Evolutionary conservation across 1,140 invertebrate genomes (phyloP).

Genomic region (Caerostris extrusa): DNA sequence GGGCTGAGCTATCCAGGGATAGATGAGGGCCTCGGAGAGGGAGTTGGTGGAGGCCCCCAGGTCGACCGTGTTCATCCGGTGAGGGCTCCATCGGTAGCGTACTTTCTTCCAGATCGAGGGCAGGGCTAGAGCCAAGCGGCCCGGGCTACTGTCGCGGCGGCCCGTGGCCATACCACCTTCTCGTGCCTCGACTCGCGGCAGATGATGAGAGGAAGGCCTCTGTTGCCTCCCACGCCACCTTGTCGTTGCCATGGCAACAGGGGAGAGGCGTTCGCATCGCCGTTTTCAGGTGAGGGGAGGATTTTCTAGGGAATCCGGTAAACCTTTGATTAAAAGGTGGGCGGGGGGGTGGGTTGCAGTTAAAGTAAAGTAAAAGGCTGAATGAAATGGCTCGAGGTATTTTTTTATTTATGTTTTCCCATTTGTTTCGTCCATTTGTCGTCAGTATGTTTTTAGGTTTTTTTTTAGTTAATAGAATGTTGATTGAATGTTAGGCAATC

Average conservation of each 20-base stretch:
- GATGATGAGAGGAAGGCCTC: not conserved
- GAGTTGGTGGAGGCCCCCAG: constrained; percentile 68
- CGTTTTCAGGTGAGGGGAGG: constrained; percentile 11
- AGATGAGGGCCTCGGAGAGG: constrained; percentile 53
- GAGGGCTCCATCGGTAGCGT: constrained; percentile 61
- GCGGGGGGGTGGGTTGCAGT: not conserved
- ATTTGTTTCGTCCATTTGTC: not conserved
- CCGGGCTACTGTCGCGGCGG: constrained; percentile 71
- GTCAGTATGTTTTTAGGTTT: not conserved
- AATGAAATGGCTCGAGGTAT: not conserved
- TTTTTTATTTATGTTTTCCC: not conserved
- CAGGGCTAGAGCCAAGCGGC: constrained; percentile 63
- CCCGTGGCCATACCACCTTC: constrained; percentile 61
- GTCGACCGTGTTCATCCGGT: constrained; percentile 62
- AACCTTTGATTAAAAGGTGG: constrained; percentile 20
- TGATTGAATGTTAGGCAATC: too few species aligned
- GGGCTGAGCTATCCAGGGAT: constrained; percentile 58
- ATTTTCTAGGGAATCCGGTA: not conserved
- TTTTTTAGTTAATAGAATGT: not conserved
- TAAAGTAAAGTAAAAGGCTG: too few species aligned
- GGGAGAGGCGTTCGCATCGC: constrained; percentile 38
- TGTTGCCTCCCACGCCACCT: constrained; percentile 49
- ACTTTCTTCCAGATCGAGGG: constrained; percentile 73
- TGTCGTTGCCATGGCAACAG: constrained; percentile 40
- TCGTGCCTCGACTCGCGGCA: not conserved